Percentiles rank a stretch among this genome's conserved stretches.
Conservation (phyloP, 2,797 vertebrate genomes). For the Euphonia xanthogaster region DNA sequence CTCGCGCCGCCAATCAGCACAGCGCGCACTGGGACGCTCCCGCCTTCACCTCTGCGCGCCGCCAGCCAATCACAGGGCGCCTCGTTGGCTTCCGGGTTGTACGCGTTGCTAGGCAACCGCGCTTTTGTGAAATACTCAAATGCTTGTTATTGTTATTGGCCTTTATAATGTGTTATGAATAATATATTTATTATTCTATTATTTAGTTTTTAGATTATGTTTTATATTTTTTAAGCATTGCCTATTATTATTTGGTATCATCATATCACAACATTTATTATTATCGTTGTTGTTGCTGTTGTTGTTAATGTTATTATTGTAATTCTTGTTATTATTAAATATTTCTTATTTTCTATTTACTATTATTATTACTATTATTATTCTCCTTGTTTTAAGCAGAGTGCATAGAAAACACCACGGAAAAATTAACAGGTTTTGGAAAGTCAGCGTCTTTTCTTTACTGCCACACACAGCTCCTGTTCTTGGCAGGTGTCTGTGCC, state of each 20-base stretch:
- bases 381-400: neutral
- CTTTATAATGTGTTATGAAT: neutral
- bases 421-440: neutral
- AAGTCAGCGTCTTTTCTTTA: neutral
- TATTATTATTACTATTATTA: no score
- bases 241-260: rapidly evolving
- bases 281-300: rapidly evolving
- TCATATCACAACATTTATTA: no score
- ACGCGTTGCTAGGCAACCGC: neutral
- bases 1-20: neutral
- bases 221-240: no score
- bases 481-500: no score
- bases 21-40: rapidly evolving
- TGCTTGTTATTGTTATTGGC: neutral
- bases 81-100: neutral
- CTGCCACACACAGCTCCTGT: rapidly evolving
- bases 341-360: no score
- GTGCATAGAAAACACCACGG: neutral
- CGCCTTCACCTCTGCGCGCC: rapidly evolving
- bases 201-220: rapidly evolving
- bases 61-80: neutral
- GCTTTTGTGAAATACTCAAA: rapidly evolving
- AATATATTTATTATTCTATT: neutral
- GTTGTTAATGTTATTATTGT: no score
- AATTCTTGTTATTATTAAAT: no score